A percentile compares a stretch with the other conserved stretches of the same genome.
These are phyloP conservation scores for Otus sunia DNA, from an alignment of 2,113 vertebrate species.

Conservation along the genomic window DNA sequence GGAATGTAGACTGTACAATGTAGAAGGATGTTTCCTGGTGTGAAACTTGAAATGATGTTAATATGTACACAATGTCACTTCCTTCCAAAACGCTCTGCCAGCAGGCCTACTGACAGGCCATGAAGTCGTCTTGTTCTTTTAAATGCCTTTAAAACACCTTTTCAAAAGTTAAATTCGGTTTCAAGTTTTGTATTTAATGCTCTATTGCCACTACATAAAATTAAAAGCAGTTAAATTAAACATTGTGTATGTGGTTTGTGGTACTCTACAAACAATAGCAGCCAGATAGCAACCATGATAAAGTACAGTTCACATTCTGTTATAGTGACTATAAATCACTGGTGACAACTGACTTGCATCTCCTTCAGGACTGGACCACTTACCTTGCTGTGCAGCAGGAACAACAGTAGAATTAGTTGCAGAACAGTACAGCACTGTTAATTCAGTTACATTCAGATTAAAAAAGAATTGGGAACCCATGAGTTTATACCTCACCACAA, in stretches of 20 bases:
- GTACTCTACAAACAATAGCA: neutral
- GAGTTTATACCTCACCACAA: neutral
- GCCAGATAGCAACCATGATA: neutral
- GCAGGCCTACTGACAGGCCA: neutral
- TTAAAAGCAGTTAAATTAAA: slow-evolving; percentile 51
- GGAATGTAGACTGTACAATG: neutral
- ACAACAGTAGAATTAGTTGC: fast-evolving
- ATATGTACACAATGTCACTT: neutral
- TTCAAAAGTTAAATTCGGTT: neutral
- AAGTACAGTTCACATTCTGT: neutral
- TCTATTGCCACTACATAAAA: slow-evolving; percentile 39
- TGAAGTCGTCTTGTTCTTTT: neutral
- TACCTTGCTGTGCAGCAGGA: neutral
- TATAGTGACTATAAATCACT: neutral
- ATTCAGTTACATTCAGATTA: neutral
- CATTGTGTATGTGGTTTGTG: neutral
- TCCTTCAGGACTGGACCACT: neutral
- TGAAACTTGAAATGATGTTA: neutral
- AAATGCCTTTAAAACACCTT: neutral
- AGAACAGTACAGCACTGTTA: neutral
- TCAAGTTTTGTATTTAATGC: slow-evolving; percentile 44
- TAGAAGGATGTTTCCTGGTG: neutral
- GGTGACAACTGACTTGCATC: neutral
- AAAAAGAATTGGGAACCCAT: neutral
- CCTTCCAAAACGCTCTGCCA: neutral